A percentile compares a stretch with the other conserved stretches of the same genome.
Evolutionary conservation across 2,113 vertebrate genomes (phyloP).

Genomic region (Accipiter cooperii): DNA sequence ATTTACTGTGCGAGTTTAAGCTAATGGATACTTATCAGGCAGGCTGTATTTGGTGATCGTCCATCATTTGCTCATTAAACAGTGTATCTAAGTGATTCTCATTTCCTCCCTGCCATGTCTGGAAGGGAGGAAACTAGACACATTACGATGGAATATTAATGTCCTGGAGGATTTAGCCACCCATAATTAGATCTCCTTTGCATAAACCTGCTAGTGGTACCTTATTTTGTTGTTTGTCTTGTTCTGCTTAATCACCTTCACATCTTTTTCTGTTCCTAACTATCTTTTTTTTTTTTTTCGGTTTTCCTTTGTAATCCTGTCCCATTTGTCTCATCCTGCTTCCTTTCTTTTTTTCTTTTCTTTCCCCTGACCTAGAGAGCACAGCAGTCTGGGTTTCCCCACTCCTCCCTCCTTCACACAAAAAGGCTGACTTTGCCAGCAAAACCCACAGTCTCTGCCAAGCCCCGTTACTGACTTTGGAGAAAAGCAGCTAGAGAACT

Average conservation of each 20-base stretch:
- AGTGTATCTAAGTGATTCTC: constrained; percentile 63
- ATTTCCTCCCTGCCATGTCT: constrained; percentile 64
- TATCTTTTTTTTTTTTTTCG: neutral
- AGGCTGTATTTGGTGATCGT: constrained; percentile 63
- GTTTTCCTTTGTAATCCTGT: neutral
- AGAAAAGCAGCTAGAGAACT: constrained; percentile 48
- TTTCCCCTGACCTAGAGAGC: constrained; percentile 42
- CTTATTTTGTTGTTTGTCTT: constrained; percentile 40
- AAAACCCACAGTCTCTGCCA: constrained; percentile 39
- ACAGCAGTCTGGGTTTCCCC: constrained; percentile 21
- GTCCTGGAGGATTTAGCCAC: constrained; percentile 48
- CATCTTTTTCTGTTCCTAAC: neutral
- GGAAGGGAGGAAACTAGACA: constrained; percentile 66
- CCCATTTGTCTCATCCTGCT: neutral
- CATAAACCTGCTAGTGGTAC: constrained; percentile 48
- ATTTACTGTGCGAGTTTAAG: constrained; percentile 56
- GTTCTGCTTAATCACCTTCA: constrained; percentile 14
- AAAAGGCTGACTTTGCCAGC: constrained; percentile 57
- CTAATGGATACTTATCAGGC: constrained; percentile 65
- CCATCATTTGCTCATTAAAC: constrained; percentile 70
- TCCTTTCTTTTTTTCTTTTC: neutral
- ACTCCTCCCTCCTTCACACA: constrained; percentile 39
- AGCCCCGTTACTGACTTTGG: constrained; percentile 41
- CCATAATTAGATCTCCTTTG: constrained; percentile 54
- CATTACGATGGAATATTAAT: constrained; percentile 69